Evolutionary conservation across 2,888 invertebrate species (phyloP).

Genomic region (Dioctria rufipes): DNA sequence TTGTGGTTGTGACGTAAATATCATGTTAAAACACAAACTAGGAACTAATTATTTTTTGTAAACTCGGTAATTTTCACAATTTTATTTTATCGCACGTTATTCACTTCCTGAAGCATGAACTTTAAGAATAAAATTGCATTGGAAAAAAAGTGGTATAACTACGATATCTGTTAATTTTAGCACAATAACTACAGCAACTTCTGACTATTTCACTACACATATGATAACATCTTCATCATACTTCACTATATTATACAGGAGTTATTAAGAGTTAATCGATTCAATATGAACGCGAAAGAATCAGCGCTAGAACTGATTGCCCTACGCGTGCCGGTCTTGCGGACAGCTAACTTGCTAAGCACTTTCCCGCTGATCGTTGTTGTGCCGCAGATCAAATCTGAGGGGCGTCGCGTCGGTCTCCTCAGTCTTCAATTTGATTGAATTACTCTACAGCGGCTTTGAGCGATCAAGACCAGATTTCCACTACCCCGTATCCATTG

Average conservation of each 20-base stretch:
- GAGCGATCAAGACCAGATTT: constrained; percentile 40
- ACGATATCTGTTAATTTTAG: too few species aligned
- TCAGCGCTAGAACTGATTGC: constrained; percentile 45
- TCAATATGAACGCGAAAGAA: constrained; percentile 48
- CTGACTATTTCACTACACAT: too few species aligned
- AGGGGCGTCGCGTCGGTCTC: constrained; percentile 30
- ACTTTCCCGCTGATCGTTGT: constrained; percentile 43
- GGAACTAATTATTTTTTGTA: too few species aligned
- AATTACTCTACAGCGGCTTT: constrained; percentile 23
- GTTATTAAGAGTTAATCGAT: constrained; percentile 26
- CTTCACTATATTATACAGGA: neutral
- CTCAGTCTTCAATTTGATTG: constrained; percentile 49
- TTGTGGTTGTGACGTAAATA: too few species aligned
- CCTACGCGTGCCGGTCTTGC: constrained; percentile 44
- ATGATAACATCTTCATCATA: too few species aligned
- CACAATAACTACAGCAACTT: too few species aligned
- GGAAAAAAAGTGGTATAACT: too few species aligned
- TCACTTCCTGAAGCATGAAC: too few species aligned
- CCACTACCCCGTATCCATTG: neutral
- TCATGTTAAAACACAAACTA: too few species aligned
- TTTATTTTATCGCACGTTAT: too few species aligned
- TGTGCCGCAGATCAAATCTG: constrained; percentile 43
- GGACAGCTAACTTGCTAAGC: constrained; percentile 16
- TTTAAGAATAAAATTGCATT: too few species aligned
- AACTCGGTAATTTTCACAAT: too few species aligned